Base-by-base conservation (phyloP, 2,113 vertebrate genomes). In the Heteronetta atricapilla region DNA sequence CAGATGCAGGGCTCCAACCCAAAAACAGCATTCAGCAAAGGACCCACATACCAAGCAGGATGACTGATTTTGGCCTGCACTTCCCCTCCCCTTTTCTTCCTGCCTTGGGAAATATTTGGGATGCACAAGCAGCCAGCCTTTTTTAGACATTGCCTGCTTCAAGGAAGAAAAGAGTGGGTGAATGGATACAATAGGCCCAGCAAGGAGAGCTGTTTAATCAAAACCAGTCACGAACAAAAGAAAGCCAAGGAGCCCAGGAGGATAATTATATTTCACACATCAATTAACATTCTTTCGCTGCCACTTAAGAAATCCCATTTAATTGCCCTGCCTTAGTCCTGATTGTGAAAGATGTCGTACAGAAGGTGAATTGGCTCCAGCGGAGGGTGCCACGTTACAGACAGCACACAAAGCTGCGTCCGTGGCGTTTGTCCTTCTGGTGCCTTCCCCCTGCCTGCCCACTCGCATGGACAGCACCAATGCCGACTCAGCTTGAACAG, bases 221-320 rank as follows among this genome's bases (percentile, higher is more conserved):
- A 96, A 97, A 92, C 91, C 93, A 95, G 81, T 72, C 96, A 96
- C 25, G 73, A 95, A 95, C 84, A 93, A 94, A 96, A 92, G 91
- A 55, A 95, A 96, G 90, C 86, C 91, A 91, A 96, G 85, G 94
- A 97, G 80, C 88, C 87, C 92, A 93, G 77, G 75, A 92, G 85
- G 79, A 96, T 94, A 96, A 93, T 96, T 96, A 94, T 89, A 96
- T 97, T 94, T 97, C 92, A 96, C 89, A 96, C 89, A 96, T 97
- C 95, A 97, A 96, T 97, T 96, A 97, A 94, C 94, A 97, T 97
- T 96, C 92, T 91, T 96, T 89, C 0, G 9, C 81, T 93, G 92
- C 90, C 93, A 95, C 78, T 97, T 96, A 95, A 96, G 92, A 92
- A 94, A 96, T 91, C 55, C 76, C 62, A 36, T 93, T 92, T 96